Percentiles rank a stretch among this genome's conserved stretches.
Evolutionary conservation across 1,140 invertebrate genomes (phyloP).

Genomic region (Drosophila melanica): DNA sequence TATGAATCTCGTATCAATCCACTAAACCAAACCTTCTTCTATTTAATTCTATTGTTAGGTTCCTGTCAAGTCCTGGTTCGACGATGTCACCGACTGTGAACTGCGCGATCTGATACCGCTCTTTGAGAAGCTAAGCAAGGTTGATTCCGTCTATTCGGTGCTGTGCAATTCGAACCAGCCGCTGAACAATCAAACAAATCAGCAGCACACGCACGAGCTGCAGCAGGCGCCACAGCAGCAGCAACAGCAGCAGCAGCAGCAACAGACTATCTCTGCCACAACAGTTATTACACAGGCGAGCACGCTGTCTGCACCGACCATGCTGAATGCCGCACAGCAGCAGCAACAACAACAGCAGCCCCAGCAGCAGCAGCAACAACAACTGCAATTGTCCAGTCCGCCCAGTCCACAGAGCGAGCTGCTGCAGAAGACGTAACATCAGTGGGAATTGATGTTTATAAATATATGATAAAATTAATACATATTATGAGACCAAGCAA

Average conservation of each 20-base stretch:
- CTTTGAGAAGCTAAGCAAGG: constrained; percentile 97
- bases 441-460: constrained; percentile 84
- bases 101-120: constrained; percentile 97
- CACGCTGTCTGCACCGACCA: constrained; percentile 79
- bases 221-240: constrained; percentile 68
- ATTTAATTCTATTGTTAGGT: constrained; percentile 87
- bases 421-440: constrained; percentile 84
- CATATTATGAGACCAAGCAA: constrained; percentile 79
- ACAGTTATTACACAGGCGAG: constrained; percentile 83
- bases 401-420: constrained; percentile 82
- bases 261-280: constrained; percentile 83
- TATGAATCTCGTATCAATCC: too few relatives aligned
- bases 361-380: constrained; percentile 54
- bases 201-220: constrained; percentile 67
- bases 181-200: constrained; percentile 86
- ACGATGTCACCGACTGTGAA: constrained; percentile 98
- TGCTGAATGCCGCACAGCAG: constrained; percentile 61
- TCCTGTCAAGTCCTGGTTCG: constrained; percentile 98
- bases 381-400: constrained; percentile 73
- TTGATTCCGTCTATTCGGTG: constrained; percentile 96
- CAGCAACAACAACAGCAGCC: constrained; percentile 59
- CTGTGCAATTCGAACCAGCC: constrained; percentile 94
- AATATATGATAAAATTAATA: constrained; percentile 83
- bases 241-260: constrained; percentile 71
- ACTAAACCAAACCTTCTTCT: neutral